Conservation (phyloP, 2,888 invertebrate species). For the Sepioteuthis lessoniana region DNA sequence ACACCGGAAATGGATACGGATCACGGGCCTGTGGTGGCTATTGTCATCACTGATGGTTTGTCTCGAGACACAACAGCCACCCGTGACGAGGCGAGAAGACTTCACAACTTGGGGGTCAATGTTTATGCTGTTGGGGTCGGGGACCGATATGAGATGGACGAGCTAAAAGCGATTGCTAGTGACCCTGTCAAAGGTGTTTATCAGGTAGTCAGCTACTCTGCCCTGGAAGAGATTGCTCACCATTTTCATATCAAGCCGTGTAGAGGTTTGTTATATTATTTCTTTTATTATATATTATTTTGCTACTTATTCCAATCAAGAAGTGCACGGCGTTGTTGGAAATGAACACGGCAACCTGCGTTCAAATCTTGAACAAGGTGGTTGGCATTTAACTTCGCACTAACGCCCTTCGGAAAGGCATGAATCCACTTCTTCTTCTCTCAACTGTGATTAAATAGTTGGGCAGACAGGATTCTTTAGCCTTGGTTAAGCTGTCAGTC, state of each 20-base stretch:
- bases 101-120: not conserved
- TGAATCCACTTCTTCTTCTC: too few species aligned
- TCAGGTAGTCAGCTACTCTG: slow-evolving; percentile 41
- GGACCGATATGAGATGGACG: slow-evolving; percentile 20
- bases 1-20: not conserved
- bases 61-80: not conserved
- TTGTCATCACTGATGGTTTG: slow-evolving; percentile 43
- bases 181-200: not conserved
- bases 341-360: too few species aligned
- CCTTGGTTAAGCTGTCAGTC: too few species aligned
- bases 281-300: not conserved
- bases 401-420: too few species aligned
- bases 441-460: too few species aligned
- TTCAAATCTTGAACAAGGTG: too few species aligned
- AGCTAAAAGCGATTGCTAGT: slow-evolving; percentile 40
- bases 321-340: too few species aligned
- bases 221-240: slow-evolving; percentile 36
- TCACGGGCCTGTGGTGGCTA: not conserved
- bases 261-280: not conserved
- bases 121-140: slow-evolving; percentile 44
- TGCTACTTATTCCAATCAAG: too few species aligned
- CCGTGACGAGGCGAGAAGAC: not conserved
- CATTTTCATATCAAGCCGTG: slow-evolving; percentile 36
- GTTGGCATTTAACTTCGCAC: too few species aligned
- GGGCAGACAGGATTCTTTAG: too few species aligned